Conservation (phyloP, 23 tunicate genomes). For the Trididemnum clinides region DNA sequence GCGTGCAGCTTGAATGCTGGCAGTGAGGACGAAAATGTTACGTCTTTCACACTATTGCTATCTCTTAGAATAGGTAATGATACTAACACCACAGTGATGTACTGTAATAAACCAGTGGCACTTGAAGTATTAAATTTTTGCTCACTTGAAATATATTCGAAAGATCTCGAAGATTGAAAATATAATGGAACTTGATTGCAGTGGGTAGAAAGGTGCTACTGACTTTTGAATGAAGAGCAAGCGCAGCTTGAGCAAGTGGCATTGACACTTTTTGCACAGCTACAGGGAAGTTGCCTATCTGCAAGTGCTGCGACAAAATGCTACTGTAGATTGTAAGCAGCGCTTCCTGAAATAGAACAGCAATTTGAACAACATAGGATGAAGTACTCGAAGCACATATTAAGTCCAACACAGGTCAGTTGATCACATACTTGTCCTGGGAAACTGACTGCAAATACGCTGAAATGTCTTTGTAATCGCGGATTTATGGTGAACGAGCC, state of each 20-base stretch:
- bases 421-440: slow-evolving; percentile 99
- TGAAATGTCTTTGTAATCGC: slow-evolving; percentile 88
- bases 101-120: no score
- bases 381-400: not conserved
- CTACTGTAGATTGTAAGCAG: slow-evolving; percentile 86
- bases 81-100: no score
- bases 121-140: not conserved
- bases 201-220: slow-evolving; percentile 90
- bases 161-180: slow-evolving; percentile 90
- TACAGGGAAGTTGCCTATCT: slow-evolving; percentile 46
- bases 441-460: slow-evolving; percentile 96
- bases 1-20: no score
- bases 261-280: slow-evolving; percentile 56
- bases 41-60: no score
- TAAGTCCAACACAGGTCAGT: no score
- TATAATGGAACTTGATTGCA: slow-evolving; percentile 97
- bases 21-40: no score
- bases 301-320: slow-evolving; percentile 85
- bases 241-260: slow-evolving; percentile 80
- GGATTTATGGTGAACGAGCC: slow-evolving; percentile 99
- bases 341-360: slow-evolving; percentile 66
- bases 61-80: no score
- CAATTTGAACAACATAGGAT: not conserved
- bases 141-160: slow-evolving; percentile 95
- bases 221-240: slow-evolving; percentile 84